Conservation (phyloP, 2,797 vertebrate genomes). For the Mormyrops boulengeri region DNA sequence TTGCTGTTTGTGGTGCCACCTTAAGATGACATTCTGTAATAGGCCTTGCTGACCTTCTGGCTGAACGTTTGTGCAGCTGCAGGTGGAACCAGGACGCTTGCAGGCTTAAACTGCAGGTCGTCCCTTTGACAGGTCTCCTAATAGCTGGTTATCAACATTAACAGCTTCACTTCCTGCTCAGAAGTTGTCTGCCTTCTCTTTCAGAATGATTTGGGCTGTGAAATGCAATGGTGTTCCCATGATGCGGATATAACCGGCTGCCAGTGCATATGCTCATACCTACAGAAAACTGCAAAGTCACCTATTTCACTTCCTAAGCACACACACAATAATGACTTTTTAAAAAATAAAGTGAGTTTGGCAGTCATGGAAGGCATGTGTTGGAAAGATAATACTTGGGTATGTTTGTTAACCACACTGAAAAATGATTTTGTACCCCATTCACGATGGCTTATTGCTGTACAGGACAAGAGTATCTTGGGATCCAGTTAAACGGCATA, state of each 20-base stretch:
- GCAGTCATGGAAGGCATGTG: not conserved
- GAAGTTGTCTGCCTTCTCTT: not conserved
- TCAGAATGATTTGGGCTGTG: conserved; percentile 34
- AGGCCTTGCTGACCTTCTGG: not conserved
- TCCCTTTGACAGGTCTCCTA: not conserved
- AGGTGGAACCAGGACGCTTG: not conserved
- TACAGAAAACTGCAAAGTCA: not conserved
- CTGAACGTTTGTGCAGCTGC: not conserved
- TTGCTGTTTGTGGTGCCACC: not conserved
- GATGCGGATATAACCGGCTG: conserved; percentile 45
- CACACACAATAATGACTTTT: not conserved
- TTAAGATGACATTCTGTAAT: not conserved
- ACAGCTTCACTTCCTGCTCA: conserved; percentile 1
- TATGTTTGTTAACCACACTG: not conserved
- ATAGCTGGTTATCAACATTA: conserved; percentile 6
- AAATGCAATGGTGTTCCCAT: conserved; percentile 45
- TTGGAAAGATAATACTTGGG: not conserved
- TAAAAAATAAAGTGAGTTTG: not conserved
- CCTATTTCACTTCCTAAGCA: not conserved
- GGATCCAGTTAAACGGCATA: not conserved
- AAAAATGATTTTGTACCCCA: not conserved
- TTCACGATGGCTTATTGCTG: not conserved
- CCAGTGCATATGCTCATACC: conserved; percentile 26
- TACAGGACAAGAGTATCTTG: not conserved
- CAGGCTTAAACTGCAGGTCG: not conserved